A percentile compares a stretch with the other conserved stretches of the same genome.
Conservation (phyloP, 2,113 vertebrate genomes). For the Neogobius melanostomus region DNA sequence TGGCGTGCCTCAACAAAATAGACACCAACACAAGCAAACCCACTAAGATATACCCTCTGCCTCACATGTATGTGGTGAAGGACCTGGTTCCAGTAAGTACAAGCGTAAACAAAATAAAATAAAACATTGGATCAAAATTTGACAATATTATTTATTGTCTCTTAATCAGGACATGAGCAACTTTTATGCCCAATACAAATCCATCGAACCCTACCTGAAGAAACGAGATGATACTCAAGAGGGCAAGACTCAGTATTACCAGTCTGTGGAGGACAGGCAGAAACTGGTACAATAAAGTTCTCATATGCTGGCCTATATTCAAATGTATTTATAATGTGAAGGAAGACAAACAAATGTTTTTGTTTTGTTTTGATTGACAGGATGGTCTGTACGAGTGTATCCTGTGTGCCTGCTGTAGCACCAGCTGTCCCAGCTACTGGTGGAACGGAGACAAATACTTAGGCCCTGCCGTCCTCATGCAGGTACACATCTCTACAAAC, state of each 20-base stretch:
- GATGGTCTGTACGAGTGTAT: constrained; percentile 94
- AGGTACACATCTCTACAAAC: constrained; percentile 70
- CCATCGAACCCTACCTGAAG: constrained; percentile 92
- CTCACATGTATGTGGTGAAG: constrained; percentile 90
- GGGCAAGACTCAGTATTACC: constrained; percentile 89
- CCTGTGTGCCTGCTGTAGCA: constrained; percentile 93
- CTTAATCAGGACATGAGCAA: constrained; percentile 88
- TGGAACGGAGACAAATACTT: constrained; percentile 94
- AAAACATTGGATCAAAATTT: not conserved
- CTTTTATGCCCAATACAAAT: constrained; percentile 96
- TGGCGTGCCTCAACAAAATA: constrained; percentile 89
- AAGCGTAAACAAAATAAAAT: not conserved
- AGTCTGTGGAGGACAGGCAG: constrained; percentile 89
- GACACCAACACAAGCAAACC: constrained; percentile 81
- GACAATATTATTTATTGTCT: not conserved
- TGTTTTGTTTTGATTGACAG: constrained; percentile 58
- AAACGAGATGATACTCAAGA: constrained; percentile 86
- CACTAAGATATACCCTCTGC: constrained; percentile 93
- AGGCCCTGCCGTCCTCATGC: constrained; percentile 92
- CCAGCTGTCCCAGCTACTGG: constrained; percentile 96
- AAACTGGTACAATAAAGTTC: constrained; percentile 81
- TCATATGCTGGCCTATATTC: not conserved
- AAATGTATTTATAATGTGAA: not conserved
- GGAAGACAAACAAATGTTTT: not conserved
- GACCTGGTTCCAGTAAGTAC: constrained; percentile 93